These are phyloP conservation scores for Dicaeum eximium DNA, from an alignment of 2,113 vertebrate genomes.

Conservation along the genomic window DNA sequence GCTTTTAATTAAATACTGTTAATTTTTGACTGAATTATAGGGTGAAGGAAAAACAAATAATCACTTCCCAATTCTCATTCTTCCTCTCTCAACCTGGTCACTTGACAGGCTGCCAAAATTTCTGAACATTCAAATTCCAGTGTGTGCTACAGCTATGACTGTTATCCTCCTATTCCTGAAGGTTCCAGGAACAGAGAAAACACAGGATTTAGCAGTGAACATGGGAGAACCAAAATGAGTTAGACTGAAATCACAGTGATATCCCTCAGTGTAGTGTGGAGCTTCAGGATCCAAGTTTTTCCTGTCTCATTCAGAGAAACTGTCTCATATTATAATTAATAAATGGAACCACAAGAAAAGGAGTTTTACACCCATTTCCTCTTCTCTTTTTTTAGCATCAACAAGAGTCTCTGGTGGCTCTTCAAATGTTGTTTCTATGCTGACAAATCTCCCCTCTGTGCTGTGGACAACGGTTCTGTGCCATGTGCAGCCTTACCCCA, in stretches of 20 bases:
- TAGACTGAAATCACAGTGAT: not conserved
- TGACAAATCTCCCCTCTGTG: not conserved
- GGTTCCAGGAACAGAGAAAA: not conserved
- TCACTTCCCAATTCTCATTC: not conserved
- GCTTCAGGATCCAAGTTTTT: not conserved
- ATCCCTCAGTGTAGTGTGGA: not conserved
- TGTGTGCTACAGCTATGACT: not conserved
- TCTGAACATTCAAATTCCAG: not conserved
- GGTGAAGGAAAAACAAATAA: slow-evolving; percentile 16
- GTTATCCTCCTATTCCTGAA: not conserved
- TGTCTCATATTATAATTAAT: not conserved
- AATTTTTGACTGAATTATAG: not conserved
- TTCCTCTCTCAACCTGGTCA: not conserved
- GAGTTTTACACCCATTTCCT: not conserved
- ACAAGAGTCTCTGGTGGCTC: not conserved
- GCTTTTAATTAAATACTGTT: not conserved
- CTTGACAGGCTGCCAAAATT: slow-evolving; percentile 2
- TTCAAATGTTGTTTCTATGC: not conserved
- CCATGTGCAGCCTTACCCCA: not conserved
- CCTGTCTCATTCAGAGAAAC: not conserved
- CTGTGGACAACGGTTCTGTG: not conserved
- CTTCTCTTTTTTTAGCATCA: not conserved
- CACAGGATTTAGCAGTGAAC: not conserved
- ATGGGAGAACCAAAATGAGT: not conserved
- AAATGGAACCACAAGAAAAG: not conserved